phyloP scores from a whole-genome alignment of 1,140 invertebrate genomes.

The Araneus ventricosus region DNA sequence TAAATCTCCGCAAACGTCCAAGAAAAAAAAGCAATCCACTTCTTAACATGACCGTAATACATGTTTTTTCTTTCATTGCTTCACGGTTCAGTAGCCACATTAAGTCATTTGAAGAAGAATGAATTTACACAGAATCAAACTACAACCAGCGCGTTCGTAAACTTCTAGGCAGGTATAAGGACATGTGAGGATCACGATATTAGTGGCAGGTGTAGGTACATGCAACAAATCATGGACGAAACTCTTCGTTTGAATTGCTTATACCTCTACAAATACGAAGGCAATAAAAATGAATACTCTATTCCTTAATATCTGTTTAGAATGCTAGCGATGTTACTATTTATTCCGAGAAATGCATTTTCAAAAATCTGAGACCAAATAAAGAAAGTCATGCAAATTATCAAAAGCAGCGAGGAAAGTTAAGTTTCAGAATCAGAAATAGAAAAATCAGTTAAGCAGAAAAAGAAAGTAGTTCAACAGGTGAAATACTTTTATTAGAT shows the following conservation, averaged over 20 bases:
- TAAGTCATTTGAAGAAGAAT: constrained; percentile 13
- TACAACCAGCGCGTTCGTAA: neutral
- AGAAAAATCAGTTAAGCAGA: too few species aligned
- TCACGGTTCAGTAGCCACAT: constrained; percentile 14
- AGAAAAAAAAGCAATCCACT: constrained; percentile 34
- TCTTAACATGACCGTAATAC: constrained; percentile 31
- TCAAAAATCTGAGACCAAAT: neutral
- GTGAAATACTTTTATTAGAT: too few species aligned
- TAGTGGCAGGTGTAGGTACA: neutral
- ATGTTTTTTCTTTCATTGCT: constrained; percentile 16
- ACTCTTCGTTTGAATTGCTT: constrained; percentile 16
- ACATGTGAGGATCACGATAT: constrained; percentile 1
- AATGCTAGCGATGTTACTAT: neutral
- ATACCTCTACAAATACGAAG: constrained; percentile 29
- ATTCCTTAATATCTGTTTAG: neutral
- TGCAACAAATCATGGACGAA: neutral
- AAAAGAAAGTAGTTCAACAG: too few species aligned
- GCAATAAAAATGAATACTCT: neutral
- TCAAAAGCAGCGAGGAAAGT: too few species aligned
- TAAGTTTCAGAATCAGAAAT: too few species aligned
- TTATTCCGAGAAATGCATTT: too few species aligned
- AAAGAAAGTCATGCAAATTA: too few species aligned
- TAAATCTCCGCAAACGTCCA: neutral
- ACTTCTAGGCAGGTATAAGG: neutral
- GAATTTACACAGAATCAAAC: neutral